These are phyloP conservation scores for Oxystoma pomonae DNA, from an alignment of 2,888 invertebrate species.

Conservation along the genomic window DNA sequence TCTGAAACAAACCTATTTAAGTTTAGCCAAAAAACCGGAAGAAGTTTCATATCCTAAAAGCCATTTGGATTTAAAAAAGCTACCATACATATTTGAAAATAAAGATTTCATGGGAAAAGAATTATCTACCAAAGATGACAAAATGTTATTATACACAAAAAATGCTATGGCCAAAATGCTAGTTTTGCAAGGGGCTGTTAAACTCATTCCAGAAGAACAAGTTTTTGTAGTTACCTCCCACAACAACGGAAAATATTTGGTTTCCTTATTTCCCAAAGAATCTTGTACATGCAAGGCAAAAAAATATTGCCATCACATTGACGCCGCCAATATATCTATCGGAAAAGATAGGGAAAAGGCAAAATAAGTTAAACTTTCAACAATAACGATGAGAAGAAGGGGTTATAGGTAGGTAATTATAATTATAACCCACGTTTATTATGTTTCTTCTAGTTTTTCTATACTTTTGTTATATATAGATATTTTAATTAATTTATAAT, in stretches of 20 bases:
- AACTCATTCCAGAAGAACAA: not conserved
- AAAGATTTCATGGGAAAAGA: not conserved
- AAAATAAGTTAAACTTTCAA: not conserved
- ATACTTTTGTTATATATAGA: too few species aligned
- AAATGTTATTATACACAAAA: not conserved
- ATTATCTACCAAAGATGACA: not conserved
- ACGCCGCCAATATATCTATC: not conserved
- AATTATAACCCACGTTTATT: too few species aligned
- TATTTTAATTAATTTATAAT: too few species aligned
- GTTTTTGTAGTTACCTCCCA: not conserved
- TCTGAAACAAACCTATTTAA: not conserved
- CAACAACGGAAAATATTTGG: not conserved
- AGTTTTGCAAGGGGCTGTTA: not conserved
- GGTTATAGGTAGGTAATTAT: constrained; percentile 1
- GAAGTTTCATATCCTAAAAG: not conserved
- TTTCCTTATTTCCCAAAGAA: not conserved
- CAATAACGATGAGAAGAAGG: constrained; percentile 2
- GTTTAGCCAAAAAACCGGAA: not conserved
- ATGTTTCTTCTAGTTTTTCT: too few species aligned
- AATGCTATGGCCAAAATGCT: not conserved
- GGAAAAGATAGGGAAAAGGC: constrained; percentile 1
- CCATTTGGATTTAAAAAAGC: not conserved
- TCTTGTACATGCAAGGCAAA: not conserved
- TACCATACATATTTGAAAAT: not conserved
- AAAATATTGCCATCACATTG: constrained; percentile 1